A percentile compares a stretch with the other conserved stretches of the same genome.
These are phyloP conservation scores for Dromococcyx pavoninus DNA, from an alignment of 2,797 vertebrate genomes.

Conservation along the genomic window DNA sequence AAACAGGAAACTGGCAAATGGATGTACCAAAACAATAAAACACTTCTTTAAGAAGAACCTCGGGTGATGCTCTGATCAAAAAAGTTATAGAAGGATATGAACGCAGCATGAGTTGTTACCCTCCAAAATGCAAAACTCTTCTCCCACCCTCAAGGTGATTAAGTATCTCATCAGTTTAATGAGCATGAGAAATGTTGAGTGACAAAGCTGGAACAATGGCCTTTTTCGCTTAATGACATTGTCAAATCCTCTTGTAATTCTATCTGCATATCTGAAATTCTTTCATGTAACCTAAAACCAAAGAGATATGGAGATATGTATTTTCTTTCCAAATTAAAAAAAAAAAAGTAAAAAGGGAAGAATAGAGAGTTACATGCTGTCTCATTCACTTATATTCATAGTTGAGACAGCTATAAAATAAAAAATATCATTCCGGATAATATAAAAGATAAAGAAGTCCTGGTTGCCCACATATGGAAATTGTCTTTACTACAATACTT, in stretches of 20 bases:
- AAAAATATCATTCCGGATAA: neutral
- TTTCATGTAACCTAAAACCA: neutral
- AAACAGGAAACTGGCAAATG: neutral
- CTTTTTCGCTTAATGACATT: neutral
- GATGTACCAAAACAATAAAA: neutral
- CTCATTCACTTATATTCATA: neutral
- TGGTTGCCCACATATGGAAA: neutral
- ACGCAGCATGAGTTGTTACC: neutral
- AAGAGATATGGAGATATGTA: neutral
- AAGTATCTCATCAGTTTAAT: neutral
- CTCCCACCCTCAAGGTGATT: neutral
- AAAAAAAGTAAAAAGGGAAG: too few species aligned
- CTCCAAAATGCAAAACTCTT: neutral
- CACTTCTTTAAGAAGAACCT: neutral
- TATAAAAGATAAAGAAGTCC: neutral
- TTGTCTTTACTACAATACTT: neutral
- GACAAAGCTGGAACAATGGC: neutral
- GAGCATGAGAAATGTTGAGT: neutral
- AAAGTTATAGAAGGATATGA: neutral
- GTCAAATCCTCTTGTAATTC: neutral
- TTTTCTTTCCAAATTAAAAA: neutral
- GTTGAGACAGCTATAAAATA: neutral
- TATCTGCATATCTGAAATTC: neutral
- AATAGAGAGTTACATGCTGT: neutral
- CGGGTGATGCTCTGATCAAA: neutral